These are phyloP conservation scores for Gadopsis bispinosus DNA, from an alignment of 2,797 vertebrate species.

Conservation along the genomic window DNA sequence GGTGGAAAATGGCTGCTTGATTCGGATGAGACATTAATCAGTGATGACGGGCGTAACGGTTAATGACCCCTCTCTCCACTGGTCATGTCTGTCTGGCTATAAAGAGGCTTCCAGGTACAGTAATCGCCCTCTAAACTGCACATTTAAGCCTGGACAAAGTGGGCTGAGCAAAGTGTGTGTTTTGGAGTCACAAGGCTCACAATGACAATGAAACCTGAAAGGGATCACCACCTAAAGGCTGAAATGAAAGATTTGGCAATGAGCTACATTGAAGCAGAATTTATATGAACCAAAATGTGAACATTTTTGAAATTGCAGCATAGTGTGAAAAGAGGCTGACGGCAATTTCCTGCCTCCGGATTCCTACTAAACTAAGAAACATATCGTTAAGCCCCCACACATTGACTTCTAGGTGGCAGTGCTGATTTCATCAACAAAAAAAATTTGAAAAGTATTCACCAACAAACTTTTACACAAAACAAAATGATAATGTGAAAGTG, in stretches of 20 bases:
- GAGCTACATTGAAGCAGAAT: not conserved
- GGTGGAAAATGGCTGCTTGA: slow-evolving; percentile 42
- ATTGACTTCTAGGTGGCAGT: not conserved
- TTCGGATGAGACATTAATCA: slow-evolving; percentile 69
- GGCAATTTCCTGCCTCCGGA: not conserved
- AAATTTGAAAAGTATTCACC: not conserved
- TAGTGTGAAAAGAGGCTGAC: not conserved
- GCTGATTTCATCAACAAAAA: not conserved
- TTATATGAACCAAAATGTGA: not conserved
- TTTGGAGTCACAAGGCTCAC: not conserved
- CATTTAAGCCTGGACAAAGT: slow-evolving; percentile 25
- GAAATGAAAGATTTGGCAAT: not conserved
- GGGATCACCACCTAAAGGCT: not conserved
- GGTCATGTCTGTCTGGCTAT: slow-evolving; percentile 23
- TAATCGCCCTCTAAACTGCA: slow-evolving; percentile 24
- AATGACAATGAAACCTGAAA: slow-evolving; percentile 6
- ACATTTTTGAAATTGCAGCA: not conserved
- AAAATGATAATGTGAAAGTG: not conserved
- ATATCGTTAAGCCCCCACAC: not conserved
- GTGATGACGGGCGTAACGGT: slow-evolving; percentile 64
- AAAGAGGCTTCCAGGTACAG: slow-evolving; percentile 29
- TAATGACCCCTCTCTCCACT: slow-evolving; percentile 31
- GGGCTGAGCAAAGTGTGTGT: not conserved
- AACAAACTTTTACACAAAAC: not conserved
- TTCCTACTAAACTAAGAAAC: not conserved